Evolutionary conservation across 2,113 vertebrate genomes (phyloP), one percentile per base, ranked within the genome.

Genomic region (Formicarius rufipectus): DNA sequence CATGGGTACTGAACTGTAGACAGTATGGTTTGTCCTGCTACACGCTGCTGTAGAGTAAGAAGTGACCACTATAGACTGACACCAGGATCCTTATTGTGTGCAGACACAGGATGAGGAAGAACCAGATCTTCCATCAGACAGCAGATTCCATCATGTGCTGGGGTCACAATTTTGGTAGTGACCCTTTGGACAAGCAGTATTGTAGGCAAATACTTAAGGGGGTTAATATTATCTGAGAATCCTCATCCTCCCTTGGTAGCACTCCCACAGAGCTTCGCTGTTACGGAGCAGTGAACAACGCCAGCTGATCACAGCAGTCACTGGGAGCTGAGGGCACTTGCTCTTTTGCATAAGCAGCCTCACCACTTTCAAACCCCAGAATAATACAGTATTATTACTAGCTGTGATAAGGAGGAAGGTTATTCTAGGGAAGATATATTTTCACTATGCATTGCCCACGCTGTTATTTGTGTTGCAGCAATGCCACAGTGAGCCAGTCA

Each of bases 121-220:
- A 9, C 3, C 24, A 73, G 33, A 55, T 71, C 28, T 66, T 58
- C 68, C 39, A 71, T 35, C 13, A 39, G 14, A 40, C 33, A 49
- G 27, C 24, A 62, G 45, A 73, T 4, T 3, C 50, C 35, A 14
- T 10, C 23, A n/a, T 0, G 0, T 14, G 8, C 27, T 27, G 37
- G 25, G 14, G 9, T 60, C 49, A 42, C 67, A 52, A 12, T 0
- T 45, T 25, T 64, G 40, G 9, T 7, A 67, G 30, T 24, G 49
- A 49, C 27, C 17, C 19, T 64, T 35, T 63, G 78, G 49, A 37
- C 31, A 35, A 76, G 58, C 37, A 73, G 25, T 18, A 58, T 33
- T 8, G 1, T 31, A 80, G 30, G 8, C 63, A 49, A 21, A 35
- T 19, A 27, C 40, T 55, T 30, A 9, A 16, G 25, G 37, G 10